These are phyloP conservation scores for Ommatoiulus sabulosus DNA, from an alignment of 2,888 invertebrate species.

Conservation along the genomic window DNA sequence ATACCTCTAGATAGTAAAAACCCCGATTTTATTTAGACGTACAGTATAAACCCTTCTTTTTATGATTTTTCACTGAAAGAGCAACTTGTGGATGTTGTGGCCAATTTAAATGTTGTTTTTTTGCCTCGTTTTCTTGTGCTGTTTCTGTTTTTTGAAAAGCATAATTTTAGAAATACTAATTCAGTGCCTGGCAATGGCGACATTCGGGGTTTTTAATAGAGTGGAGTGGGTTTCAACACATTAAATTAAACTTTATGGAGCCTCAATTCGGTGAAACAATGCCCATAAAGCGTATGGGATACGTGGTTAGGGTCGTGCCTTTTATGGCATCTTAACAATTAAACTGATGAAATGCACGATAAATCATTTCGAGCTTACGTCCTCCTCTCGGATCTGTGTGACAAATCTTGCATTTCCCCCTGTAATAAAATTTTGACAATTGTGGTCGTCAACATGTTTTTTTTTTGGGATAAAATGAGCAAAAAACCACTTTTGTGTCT, in stretches of 20 bases:
- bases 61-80: not conserved
- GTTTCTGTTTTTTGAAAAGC: not conserved
- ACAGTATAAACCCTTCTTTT: not conserved
- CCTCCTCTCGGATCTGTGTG: not conserved
- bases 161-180: not conserved
- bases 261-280: conserved; percentile 3
- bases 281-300: not conserved
- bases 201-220: not conserved
- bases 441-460: not conserved
- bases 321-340: conserved; percentile 15
- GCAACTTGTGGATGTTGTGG: conserved; percentile 5
- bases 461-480: not conserved
- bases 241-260: not conserved
- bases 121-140: not conserved
- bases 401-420: conserved; percentile 25
- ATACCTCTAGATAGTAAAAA: not conserved
- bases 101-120: not conserved
- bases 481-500: not conserved
- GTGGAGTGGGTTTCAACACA: not conserved
- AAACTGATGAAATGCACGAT: not conserved
- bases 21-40: not conserved
- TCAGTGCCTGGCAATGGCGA: not conserved
- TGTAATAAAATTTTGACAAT: conserved; percentile 22
- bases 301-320: not conserved
- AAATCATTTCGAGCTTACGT: not conserved